Evolutionary conservation across 1,140 invertebrate genomes (phyloP).

Genomic region (Globodera rostochiensis): DNA sequence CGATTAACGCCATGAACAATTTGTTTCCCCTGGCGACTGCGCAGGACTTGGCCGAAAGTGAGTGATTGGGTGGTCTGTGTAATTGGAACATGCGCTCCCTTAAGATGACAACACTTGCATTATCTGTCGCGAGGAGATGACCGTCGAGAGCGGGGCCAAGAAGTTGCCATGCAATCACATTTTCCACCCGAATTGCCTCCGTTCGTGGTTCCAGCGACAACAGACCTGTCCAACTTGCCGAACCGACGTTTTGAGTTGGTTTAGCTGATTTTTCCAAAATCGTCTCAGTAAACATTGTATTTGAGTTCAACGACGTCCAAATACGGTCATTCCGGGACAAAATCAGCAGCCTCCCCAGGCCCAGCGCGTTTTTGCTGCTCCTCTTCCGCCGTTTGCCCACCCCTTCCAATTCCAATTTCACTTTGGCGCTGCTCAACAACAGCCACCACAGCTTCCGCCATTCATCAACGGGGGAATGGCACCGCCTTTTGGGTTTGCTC

Average conservation of each 20-base stretch:
- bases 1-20: conserved; percentile 69
- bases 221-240: conserved; percentile 99
- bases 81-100: conserved; percentile 29
- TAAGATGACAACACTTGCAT: conserved; percentile 97
- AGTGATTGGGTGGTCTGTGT: conserved; percentile 27
- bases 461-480: neutral
- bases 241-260: conserved; percentile 81
- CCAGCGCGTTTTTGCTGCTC: conserved; percentile 18
- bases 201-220: conserved; percentile 98
- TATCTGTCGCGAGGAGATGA: conserved; percentile 93
- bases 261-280: neutral
- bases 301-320: conserved; percentile 19
- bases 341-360: conserved; percentile 20
- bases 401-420: conserved; percentile 26
- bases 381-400: conserved; percentile 5
- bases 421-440: conserved; percentile 23
- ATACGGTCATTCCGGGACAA: neutral
- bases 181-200: conserved; percentile 95
- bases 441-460: neutral
- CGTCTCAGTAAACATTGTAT: neutral
- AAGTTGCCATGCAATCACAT: conserved; percentile 99
- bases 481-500: conserved; percentile 16
- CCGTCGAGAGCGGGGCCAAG: conserved; percentile 75
- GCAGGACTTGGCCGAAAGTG: conserved; percentile 73
- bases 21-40: conserved; percentile 86